A percentile compares a stretch with the other conserved stretches of the same genome.
phyloP scores from a whole-genome alignment of 2,113 vertebrate genomes.

The Nesogale talazaci region DNA sequence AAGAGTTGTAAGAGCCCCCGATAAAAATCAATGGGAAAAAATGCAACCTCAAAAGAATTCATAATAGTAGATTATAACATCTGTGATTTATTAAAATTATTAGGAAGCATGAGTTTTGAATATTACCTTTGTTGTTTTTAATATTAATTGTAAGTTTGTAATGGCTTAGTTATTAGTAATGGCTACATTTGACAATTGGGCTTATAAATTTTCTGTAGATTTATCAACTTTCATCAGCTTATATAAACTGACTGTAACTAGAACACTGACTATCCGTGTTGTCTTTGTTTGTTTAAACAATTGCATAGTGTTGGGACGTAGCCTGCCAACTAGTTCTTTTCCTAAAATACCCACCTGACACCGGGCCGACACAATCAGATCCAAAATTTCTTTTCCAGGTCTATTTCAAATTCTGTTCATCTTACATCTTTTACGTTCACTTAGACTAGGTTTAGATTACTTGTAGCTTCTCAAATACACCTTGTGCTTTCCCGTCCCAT shows the following conservation, averaged over 20 bases:
- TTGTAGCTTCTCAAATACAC: slow-evolving; percentile 10
- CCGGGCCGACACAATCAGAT: slow-evolving; percentile 2
- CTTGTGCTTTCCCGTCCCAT: not conserved
- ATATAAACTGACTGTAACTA: not conserved
- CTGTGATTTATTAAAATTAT: too few species aligned
- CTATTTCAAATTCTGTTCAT: slow-evolving; percentile 30
- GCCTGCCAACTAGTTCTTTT: slow-evolving; percentile 34
- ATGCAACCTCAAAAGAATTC: too few species aligned
- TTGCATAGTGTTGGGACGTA: slow-evolving; percentile 32
- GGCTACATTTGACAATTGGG: not conserved
- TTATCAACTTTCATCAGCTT: not conserved
- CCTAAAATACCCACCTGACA: slow-evolving; percentile 23
- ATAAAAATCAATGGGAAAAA: too few species aligned
- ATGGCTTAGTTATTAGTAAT: slow-evolving; percentile 45
- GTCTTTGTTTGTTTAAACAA: not conserved
- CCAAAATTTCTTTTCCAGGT: not conserved
- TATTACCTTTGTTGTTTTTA: slow-evolving; percentile 16
- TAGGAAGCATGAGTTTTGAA: too few species aligned
- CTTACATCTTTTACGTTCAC: not conserved
- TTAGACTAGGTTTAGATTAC: not conserved
- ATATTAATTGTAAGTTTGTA: slow-evolving; percentile 1
- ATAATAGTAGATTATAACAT: too few species aligned
- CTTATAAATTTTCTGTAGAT: slow-evolving; percentile 45
- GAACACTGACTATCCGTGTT: not conserved
- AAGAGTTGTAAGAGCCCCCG: too few species aligned